Percentiles rank a stretch among this genome's conserved stretches.
Conservation (phyloP, 2,888 invertebrate genomes). For the Cerceris ruficornis region DNA sequence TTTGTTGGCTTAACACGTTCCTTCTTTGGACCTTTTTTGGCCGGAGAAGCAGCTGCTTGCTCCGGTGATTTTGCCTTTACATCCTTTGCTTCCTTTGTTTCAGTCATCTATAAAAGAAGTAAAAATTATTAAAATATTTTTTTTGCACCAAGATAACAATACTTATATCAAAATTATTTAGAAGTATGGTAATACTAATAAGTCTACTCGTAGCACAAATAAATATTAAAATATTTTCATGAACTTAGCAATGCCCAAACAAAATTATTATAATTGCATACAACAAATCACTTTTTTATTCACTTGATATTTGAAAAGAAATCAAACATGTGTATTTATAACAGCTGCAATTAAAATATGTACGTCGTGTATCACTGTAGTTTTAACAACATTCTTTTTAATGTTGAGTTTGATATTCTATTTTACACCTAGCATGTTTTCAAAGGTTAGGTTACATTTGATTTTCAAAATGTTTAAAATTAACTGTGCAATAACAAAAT, state of each 20-base stretch:
- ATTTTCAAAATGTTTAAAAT: not conserved
- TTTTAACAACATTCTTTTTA: not conserved
- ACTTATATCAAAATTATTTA: not conserved
- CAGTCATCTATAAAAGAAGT: constrained; percentile 86
- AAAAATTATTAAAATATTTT: not conserved
- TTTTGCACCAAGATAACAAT: not conserved
- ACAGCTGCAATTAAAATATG: no score
- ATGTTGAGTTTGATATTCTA: not conserved
- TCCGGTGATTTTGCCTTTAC: constrained; percentile 83
- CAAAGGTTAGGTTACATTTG: constrained; percentile 38
- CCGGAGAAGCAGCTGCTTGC: constrained; percentile 75
- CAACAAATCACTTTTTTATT: no score
- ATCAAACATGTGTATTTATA: no score
- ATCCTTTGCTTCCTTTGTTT: constrained; percentile 85
- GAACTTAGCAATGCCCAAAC: no score
- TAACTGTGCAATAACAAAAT: not conserved
- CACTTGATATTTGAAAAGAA: no score
- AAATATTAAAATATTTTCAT: no score
- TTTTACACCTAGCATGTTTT: constrained; percentile 3
- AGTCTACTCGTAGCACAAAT: no score
- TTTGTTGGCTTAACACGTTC: constrained; percentile 88
- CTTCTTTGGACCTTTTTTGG: constrained; percentile 84
- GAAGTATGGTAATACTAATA: not conserved
- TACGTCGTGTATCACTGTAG: no score
- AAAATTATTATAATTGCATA: no score